phyloP scores from a whole-genome alignment of 1,140 invertebrate genomes.

The Holotrichia oblita region DNA sequence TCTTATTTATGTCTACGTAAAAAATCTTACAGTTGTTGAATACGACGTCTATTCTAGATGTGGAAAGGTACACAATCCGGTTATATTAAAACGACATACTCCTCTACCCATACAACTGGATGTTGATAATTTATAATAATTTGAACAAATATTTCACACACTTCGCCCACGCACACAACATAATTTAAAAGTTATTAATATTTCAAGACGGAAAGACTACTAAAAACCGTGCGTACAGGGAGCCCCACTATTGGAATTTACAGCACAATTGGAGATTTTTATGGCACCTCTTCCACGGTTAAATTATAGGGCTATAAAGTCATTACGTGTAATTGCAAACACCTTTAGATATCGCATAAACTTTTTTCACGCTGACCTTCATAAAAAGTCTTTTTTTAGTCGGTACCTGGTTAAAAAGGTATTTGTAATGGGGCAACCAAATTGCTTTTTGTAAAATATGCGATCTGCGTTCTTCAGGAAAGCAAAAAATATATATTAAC shows the following conservation, averaged over 20 bases:
- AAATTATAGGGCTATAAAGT: conserved; percentile 35
- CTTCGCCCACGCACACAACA: background rate
- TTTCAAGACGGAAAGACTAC: background rate
- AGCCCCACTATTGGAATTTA: conserved; percentile 5
- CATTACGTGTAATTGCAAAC: conserved; percentile 36
- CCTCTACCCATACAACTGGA: background rate
- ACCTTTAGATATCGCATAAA: conserved; percentile 29
- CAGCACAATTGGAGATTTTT: conserved; percentile 31
- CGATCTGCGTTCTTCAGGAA: conserved; percentile 19
- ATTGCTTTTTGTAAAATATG: conserved; percentile 26
- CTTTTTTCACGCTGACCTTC: conserved; percentile 22
- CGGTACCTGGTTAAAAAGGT: conserved; percentile 28
- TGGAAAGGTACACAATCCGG: too few species aligned
- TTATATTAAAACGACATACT: too few species aligned
- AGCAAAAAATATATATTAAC: background rate
- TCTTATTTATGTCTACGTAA: too few species aligned
- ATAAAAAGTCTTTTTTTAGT: conserved; percentile 32
- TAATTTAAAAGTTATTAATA: conserved; percentile 22
- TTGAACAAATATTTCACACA: background rate
- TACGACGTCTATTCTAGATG: too few species aligned
- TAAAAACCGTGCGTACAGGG: conserved; percentile 18
- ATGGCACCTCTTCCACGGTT: conserved; percentile 30
- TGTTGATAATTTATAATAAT: background rate
- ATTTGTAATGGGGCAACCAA: background rate
- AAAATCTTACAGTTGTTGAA: too few species aligned